Evolutionary conservation across 2,113 vertebrate genomes (phyloP).

Genomic region (Ammodytes marinus): DNA sequence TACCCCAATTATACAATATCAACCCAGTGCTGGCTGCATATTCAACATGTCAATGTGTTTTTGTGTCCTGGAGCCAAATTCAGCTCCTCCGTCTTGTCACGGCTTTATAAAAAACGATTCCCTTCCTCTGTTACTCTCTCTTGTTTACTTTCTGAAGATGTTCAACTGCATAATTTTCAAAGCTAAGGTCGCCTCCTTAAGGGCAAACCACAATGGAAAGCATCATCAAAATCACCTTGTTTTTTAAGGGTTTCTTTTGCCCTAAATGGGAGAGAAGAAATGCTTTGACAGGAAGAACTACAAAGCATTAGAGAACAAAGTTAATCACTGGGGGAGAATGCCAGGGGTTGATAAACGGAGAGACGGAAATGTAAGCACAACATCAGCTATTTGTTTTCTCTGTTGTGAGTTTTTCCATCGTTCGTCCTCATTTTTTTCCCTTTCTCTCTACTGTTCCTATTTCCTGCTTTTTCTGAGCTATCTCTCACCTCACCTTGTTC

Average conservation of each 20-base stretch:
- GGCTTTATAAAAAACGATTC: constrained; percentile 7
- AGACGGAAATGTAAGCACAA: constrained; percentile 67
- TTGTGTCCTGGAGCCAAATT: constrained; percentile 35
- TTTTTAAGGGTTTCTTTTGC: neutral
- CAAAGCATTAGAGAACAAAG: constrained; percentile 69
- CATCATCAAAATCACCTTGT: constrained; percentile 63
- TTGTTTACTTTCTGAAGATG: constrained; percentile 69
- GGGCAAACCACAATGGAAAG: constrained; percentile 57
- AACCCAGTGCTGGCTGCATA: constrained; percentile 9
- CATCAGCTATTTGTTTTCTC: constrained; percentile 72
- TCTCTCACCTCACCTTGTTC: constrained; percentile 28
- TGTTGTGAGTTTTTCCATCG: constrained; percentile 38
- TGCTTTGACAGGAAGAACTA: constrained; percentile 65
- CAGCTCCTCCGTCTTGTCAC: constrained; percentile 54
- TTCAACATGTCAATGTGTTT: constrained; percentile 27
- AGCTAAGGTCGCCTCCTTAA: constrained; percentile 63
- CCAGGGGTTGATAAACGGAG: constrained; percentile 66
- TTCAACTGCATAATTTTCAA: constrained; percentile 57
- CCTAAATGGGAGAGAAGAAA: constrained; percentile 36
- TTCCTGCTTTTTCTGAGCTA: constrained; percentile 21
- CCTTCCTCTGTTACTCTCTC: constrained; percentile 36
- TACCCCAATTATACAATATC: constrained; percentile 28
- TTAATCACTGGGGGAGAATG: constrained; percentile 70
- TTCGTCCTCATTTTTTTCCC: constrained; percentile 27
- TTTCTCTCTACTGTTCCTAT: constrained; percentile 15